Base-by-base conservation (phyloP, 2,888 invertebrate species). In the Ochropacha duplaris region DNA sequence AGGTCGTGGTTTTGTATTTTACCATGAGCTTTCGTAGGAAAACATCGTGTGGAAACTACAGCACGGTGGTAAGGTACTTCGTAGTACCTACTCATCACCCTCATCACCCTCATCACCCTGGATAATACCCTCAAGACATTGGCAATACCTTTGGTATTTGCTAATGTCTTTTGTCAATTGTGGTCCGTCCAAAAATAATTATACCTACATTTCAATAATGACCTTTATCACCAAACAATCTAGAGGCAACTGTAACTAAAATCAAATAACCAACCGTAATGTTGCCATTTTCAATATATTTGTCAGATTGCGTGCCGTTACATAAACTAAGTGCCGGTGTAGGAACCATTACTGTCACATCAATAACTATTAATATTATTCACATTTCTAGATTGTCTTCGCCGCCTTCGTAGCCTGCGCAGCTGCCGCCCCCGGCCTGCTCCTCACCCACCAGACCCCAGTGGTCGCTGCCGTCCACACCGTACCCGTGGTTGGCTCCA, bases 391-490 rank as follows among this genome's bases (percentile, higher is more conserved):
- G 94, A 78, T 94, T 66, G 87, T 87, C 56, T 87, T 94, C 79
- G 83, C 86, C 75, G 91, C 93, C 64, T 61, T 94, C 76, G 69
- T 94, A 79, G 94, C 93, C 64, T 91, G 86, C 82, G 93, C 83
- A 62, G 91, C 90, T 56, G 92, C 92, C 71, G 87, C 91, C 22
- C 90, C 92, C 8, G 90, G 90, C 44, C 74, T 90, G n/a, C 69
- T 91, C 2, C 60, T 88, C 50, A 73, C 80, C 28, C 88, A 88
- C 65, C 77, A 87, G 55, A 70, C 87, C 49, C 87, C 88, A 50
- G 83, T 88, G 44, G 89, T 91, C 19, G 82, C 83, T 54, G 80
- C 88, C 11, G 79, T 88, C 55, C 86, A 87, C 56, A 68, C 83
- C 36, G 79, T 84, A 1, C 90, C 91, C 2, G 83, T 89, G 39